These are phyloP conservation scores for Elmis aenea DNA, from an alignment of 2,888 invertebrate genomes.

Conservation along the genomic window DNA sequence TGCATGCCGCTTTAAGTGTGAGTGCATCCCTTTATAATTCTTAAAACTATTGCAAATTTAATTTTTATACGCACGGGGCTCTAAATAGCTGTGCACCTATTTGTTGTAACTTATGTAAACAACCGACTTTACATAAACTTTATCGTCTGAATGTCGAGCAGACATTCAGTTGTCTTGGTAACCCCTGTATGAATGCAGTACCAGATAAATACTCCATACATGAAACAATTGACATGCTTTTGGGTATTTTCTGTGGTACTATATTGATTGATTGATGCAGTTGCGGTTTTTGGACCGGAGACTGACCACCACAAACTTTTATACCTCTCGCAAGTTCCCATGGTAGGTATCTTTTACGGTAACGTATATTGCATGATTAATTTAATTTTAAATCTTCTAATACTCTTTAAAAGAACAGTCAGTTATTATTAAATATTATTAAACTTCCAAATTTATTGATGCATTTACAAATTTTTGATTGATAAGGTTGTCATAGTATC, in stretches of 20 bases:
- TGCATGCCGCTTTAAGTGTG: too few species aligned
- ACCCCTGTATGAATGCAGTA: slow-evolving; percentile 19
- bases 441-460: slow-evolving; percentile 2
- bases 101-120: too few species aligned
- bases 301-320: slow-evolving; percentile 55
- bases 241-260: slow-evolving; percentile 23
- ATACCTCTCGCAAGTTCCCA: slow-evolving; percentile 53
- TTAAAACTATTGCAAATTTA: too few species aligned
- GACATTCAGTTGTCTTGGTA: too few species aligned
- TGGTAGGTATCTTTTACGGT: slow-evolving; percentile 50
- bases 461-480: background rate
- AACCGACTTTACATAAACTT: too few species aligned
- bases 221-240: slow-evolving; percentile 7
- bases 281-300: slow-evolving; percentile 54
- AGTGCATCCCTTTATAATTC: too few species aligned
- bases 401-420: too few species aligned
- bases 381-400: slow-evolving; percentile 8
- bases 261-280: slow-evolving; percentile 37
- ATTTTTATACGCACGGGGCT: too few species aligned
- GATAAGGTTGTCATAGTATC: slow-evolving; percentile 7
- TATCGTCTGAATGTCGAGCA: too few species aligned
- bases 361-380: slow-evolving; percentile 24
- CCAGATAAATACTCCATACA: slow-evolving; percentile 15
- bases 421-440: too few species aligned
- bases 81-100: too few species aligned